phyloP scores from a whole-genome alignment of 2,797 vertebrate species.

The Sebastes oblongus region DNA sequence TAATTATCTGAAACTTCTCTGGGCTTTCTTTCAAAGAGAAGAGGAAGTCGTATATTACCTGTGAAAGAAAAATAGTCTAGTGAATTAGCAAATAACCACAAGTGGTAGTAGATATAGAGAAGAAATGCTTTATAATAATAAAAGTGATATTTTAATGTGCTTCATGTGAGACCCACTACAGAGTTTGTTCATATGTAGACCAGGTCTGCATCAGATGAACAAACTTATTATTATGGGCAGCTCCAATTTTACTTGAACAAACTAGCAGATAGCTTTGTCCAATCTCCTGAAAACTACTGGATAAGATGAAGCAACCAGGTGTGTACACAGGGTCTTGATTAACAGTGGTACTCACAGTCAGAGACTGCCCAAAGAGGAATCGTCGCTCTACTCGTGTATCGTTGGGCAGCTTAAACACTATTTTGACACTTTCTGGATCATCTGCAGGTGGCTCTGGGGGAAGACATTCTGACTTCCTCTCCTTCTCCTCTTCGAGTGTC shows the following conservation, averaged over 20 bases:
- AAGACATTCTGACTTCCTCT: constrained; percentile 94
- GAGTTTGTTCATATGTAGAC: not conserved
- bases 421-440: constrained; percentile 97
- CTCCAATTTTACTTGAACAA: not conserved
- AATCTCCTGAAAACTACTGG: not conserved
- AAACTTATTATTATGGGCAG: not conserved
- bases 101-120: not conserved
- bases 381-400: constrained; percentile 96
- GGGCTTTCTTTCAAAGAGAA: constrained; percentile 99
- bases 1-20: constrained; percentile 98
- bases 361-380: constrained; percentile 95
- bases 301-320: not conserved
- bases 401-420: constrained; percentile 98
- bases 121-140: not conserved
- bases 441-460: constrained; percentile 92
- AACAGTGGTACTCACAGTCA: constrained; percentile 85
- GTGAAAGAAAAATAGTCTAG: constrained; percentile 7
- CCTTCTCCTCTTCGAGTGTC: constrained; percentile 97
- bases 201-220: not conserved
- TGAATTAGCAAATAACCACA: not conserved
- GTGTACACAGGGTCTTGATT: not conserved
- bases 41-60: constrained; percentile 99
- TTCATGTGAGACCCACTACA: not conserved
- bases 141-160: not conserved
- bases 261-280: not conserved